Conservation (phyloP, 2,113 vertebrate species). For the Corynorhinus townsendii region DNA sequence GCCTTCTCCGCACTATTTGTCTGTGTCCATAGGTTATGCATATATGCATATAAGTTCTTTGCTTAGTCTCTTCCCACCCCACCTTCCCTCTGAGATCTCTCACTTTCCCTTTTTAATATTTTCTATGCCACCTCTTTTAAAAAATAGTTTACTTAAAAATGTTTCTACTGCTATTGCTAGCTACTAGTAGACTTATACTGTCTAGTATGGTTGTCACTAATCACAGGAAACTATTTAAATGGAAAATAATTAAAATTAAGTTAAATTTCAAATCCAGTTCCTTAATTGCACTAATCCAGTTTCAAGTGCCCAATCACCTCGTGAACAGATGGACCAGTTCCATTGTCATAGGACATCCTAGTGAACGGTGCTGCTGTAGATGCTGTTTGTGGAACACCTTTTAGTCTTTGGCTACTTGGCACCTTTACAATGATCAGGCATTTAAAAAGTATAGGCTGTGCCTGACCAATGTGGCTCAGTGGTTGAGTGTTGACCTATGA, state of each 20-base stretch:
- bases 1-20: no score
- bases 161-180: not conserved
- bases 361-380: not conserved
- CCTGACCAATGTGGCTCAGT: no score
- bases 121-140: not conserved
- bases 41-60: no score
- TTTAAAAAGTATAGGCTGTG: not conserved
- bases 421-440: not conserved
- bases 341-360: not conserved
- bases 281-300: not conserved
- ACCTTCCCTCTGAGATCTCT: no score
- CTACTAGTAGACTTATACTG: not conserved
- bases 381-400: not conserved
- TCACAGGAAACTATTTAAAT: not conserved
- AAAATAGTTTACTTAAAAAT: not conserved
- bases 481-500: no score
- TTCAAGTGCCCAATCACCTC: not conserved
- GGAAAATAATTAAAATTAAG: not conserved
- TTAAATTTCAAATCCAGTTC: not conserved
- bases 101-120: not conserved
- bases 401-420: not conserved
- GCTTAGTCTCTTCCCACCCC: no score
- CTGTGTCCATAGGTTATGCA: no score
- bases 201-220: not conserved
- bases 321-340: not conserved